phyloP scores from a whole-genome alignment of 2,113 vertebrate genomes.

The Sphyrna mokarran region DNA sequence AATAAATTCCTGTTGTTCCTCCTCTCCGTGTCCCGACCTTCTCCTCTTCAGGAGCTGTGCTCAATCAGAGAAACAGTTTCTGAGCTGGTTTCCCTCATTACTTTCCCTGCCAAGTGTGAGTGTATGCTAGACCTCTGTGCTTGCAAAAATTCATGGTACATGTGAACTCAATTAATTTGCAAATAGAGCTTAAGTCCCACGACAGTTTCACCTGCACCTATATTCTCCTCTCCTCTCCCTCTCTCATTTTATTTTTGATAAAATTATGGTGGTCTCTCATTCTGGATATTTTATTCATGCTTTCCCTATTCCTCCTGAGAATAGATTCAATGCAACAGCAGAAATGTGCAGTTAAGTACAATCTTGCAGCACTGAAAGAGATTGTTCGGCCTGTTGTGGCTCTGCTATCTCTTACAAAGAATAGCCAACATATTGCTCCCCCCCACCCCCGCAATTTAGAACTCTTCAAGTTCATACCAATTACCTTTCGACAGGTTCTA shows the following conservation, averaged over 20 bases:
- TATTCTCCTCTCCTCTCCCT: background rate
- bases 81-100: background rate
- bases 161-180: constrained; percentile 25
- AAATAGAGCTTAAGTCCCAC: constrained; percentile 11
- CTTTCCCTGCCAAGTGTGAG: background rate
- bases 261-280: background rate
- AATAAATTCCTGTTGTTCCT: background rate
- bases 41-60: background rate
- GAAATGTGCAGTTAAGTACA: background rate
- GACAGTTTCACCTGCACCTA: constrained; percentile 1
- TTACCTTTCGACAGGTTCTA: background rate
- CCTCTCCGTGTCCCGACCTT: background rate
- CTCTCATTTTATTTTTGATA: background rate
- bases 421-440: background rate
- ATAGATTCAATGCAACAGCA: background rate
- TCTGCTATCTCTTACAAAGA: background rate
- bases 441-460: no score
- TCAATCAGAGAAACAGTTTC: constrained; percentile 26
- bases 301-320: background rate
- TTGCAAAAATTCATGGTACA: background rate
- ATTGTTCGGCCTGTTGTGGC: background rate
- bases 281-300: background rate
- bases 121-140: background rate
- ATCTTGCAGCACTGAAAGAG: background rate
- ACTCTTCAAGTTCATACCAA: background rate